Conservation (phyloP, 2,113 vertebrate genomes). For the Apodemus speciosus region DNA sequence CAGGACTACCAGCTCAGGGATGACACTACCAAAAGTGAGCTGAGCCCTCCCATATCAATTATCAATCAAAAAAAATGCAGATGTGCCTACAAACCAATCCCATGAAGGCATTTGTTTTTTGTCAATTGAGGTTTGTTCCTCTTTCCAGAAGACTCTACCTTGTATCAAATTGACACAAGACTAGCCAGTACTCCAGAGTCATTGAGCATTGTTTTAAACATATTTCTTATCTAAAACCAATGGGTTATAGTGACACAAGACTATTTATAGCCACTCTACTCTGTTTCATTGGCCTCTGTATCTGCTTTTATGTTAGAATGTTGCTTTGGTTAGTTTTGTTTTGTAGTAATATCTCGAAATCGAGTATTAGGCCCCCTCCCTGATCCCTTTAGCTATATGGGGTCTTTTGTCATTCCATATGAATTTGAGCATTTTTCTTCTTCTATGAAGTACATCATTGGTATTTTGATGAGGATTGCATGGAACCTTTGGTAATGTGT, state of each 20-base stretch:
- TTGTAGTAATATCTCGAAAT: neutral
- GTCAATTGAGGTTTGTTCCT: neutral
- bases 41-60: neutral
- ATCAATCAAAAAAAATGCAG: neutral
- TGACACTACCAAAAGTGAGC: neutral
- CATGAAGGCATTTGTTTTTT: neutral
- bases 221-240: neutral
- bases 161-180: neutral
- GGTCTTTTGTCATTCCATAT: neutral
- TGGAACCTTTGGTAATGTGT: neutral
- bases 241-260: neutral
- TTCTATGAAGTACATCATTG: neutral
- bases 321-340: neutral
- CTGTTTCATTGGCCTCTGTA: neutral
- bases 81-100: neutral
- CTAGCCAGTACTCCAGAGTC: neutral
- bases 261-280: neutral
- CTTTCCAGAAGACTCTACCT: neutral
- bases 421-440: neutral
- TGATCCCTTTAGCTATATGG: neutral
- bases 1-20: neutral
- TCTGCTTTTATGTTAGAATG: neutral
- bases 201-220: neutral
- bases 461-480: neutral
- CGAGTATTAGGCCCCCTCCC: neutral